Evolutionary conservation across 2,888 invertebrate genomes (phyloP).

Genomic region (Tetragonula carbonaria): DNA sequence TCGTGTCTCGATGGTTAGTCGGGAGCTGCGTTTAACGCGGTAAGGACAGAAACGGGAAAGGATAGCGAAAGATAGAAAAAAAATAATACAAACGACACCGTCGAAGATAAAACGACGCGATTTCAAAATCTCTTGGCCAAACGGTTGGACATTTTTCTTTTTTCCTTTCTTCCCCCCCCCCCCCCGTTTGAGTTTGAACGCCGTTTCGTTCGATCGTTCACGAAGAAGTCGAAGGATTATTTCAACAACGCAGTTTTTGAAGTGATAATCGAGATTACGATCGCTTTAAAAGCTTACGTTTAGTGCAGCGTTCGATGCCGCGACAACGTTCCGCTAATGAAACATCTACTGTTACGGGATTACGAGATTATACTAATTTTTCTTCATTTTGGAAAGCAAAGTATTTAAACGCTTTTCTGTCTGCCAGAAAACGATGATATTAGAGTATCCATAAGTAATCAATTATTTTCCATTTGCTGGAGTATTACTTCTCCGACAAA

Average conservation of each 20-base stretch:
- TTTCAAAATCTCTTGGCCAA: not conserved
- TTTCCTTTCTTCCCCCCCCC: not conserved
- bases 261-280: constrained; percentile 53
- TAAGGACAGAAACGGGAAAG: too few species aligned
- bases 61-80: too few species aligned
- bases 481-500: not conserved
- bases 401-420: constrained; percentile 3
- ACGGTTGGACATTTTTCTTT: not conserved
- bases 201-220: not conserved
- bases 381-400: constrained; percentile 21
- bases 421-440: not conserved
- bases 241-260: constrained; percentile 17
- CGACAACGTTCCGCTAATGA: constrained; percentile 34
- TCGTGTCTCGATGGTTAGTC: too few species aligned
- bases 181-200: not conserved
- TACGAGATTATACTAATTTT: constrained; percentile 37
- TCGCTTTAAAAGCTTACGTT: constrained; percentile 47
- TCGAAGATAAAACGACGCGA: not conserved
- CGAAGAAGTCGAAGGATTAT: not conserved
- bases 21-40: too few species aligned
- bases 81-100: not conserved
- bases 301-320: constrained; percentile 13
- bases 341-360: constrained; percentile 1
- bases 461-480: not conserved
- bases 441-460: too few species aligned